phyloP scores from a whole-genome alignment of 2,888 invertebrate species.

The Cetonia aurata region DNA sequence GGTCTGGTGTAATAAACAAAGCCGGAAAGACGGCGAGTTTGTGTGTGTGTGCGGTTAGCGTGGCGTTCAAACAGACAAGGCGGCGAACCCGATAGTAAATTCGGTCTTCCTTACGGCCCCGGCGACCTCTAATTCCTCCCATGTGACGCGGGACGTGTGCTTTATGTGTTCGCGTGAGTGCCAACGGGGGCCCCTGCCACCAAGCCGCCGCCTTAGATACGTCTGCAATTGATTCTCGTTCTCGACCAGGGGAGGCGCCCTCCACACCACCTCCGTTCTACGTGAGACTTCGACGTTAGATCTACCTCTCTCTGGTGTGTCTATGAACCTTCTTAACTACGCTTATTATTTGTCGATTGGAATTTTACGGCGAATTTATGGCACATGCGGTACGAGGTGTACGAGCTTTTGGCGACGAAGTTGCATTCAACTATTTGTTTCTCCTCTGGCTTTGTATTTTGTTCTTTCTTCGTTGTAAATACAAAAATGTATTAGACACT shows the following conservation, averaged over 20 bases:
- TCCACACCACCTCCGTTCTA: no score
- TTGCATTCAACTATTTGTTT: no score
- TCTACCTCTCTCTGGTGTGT: background rate
- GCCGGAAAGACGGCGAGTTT: conserved; percentile 45
- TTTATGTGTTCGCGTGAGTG: conserved; percentile 66
- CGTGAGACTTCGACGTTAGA: background rate
- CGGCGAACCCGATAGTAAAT: conserved; percentile 63
- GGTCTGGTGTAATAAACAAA: conserved; percentile 43
- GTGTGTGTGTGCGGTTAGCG: conserved; percentile 57
- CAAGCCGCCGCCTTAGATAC: conserved; percentile 57
- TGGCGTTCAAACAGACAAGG: conserved; percentile 62
- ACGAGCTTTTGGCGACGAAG: no score
- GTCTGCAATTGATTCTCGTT: conserved; percentile 64
- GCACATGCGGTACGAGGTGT: background rate
- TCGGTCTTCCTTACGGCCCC: conserved; percentile 65
- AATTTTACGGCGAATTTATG: conserved; percentile 39
- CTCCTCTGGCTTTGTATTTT: no score
- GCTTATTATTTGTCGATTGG: conserved; percentile 50
- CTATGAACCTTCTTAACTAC: conserved; percentile 47
- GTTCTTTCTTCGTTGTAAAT: no score
- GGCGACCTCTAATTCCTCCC: conserved; percentile 65
- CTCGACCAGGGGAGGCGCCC: conserved; percentile 45
- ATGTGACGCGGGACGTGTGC: conserved; percentile 66
- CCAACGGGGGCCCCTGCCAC: conserved; percentile 47
- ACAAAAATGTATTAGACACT: no score